Base-by-base conservation (phyloP, 2,888 invertebrate genomes). In the Athripsodes cinereus region DNA sequence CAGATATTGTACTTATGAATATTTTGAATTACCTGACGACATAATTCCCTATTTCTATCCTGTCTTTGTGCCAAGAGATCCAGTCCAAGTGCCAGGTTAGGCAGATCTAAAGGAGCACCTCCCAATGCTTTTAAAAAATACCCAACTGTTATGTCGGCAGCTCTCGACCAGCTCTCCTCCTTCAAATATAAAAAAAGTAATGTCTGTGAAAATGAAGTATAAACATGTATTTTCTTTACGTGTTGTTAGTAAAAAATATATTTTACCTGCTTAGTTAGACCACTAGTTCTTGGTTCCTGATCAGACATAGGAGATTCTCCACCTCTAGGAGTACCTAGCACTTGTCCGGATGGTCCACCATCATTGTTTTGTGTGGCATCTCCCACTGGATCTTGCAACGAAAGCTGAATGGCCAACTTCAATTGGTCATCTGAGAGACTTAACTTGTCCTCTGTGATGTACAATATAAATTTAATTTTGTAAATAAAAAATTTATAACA, bases 401-500 rank as follows among this genome's bases (percentile, higher is more conserved):
- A 80, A 26, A 81, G 68, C 65, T 80, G 76, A 53, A 81, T 80
- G 13, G 81, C 80, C 26, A 80, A 65, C 62, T 75, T 77, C 35
- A 79, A 65, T 64, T 78, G 78, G 59, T 77, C 75, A 59, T 78
- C 78, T 20, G 70, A 69, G 53, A 70, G 47, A 26, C 59, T 63
- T 26, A 58, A 20, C 22, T 61, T 61, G 53, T 63, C 63, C 46
- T 63, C 63, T 60, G 50, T 8, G 31, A 54, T 3, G 47, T 18
- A 8, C n/a, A n/a, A n/a, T n/a, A n/a, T n/a, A n/a, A n/a, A n/a
- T n/a, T n/a, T n/a, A n/a, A n/a, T n/a, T n/a, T n/a, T n/a, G n/a
- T n/a, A n/a, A n/a, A n/a, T n/a, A n/a, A n/a, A n/a, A n/a, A n/a
- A n/a, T n/a, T n/a, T n/a, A n/a, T n/a, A n/a, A n/a, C n/a, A n/a